Evolutionary conservation across 2,113 vertebrate genomes (phyloP).

Genomic region (Pandion haliaetus): DNA sequence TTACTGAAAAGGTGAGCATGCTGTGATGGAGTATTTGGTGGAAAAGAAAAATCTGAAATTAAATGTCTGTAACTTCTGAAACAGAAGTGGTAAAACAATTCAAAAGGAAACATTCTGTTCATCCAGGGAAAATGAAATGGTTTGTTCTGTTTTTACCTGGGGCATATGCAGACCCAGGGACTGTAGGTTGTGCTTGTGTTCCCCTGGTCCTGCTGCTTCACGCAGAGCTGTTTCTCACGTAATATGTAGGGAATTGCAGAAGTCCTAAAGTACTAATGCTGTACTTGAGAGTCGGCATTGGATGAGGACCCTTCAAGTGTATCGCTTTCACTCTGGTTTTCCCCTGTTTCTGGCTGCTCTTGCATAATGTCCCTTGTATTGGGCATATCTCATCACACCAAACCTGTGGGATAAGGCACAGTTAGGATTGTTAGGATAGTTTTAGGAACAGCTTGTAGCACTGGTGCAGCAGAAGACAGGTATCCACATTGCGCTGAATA

Average conservation of each 20-base stretch:
- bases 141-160: background rate
- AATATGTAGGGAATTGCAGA: fast-evolving
- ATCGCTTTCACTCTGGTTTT: background rate
- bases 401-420: background rate
- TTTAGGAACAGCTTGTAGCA: background rate
- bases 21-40: background rate
- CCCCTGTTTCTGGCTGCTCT: background rate
- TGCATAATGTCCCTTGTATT: background rate
- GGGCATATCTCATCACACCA: background rate
- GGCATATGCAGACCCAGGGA: background rate
- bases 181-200: background rate
- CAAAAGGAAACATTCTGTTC: background rate
- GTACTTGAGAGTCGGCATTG: background rate
- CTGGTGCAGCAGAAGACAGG: background rate
- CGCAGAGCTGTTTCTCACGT: background rate
- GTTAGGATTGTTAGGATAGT: background rate
- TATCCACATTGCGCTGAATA: background rate
- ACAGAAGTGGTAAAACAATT: background rate
- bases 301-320: background rate
- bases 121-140: background rate
- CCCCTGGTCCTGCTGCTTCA: background rate
- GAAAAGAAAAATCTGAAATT: background rate
- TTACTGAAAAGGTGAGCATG: background rate
- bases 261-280: background rate
- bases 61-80: background rate